These are phyloP conservation scores for Centroberyx gerrardi DNA, from an alignment of 2,797 vertebrate genomes.

Conservation along the genomic window DNA sequence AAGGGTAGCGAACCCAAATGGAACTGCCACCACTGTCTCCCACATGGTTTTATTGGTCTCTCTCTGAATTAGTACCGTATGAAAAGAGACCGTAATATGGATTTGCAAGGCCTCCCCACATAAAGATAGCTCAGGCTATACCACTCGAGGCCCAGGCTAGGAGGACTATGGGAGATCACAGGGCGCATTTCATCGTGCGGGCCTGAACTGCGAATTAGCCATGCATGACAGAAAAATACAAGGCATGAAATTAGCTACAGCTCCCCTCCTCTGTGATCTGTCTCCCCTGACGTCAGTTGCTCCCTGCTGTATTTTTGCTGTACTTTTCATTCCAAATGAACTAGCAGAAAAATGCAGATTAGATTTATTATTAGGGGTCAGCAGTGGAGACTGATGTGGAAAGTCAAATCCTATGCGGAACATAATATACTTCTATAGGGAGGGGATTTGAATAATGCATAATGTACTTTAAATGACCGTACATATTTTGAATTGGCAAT, in stretches of 20 bases:
- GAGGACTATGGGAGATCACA: constrained; percentile 63
- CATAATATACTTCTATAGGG: constrained; percentile 37
- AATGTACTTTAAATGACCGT: constrained; percentile 44
- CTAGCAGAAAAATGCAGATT: constrained; percentile 66
- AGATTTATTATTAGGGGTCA: constrained; percentile 59
- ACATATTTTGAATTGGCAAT: constrained; percentile 33
- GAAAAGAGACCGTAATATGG: constrained; percentile 68
- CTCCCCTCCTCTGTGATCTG: constrained; percentile 68
- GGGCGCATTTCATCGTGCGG: constrained; percentile 59
- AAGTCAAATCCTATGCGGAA: constrained; percentile 14
- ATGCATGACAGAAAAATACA: constrained; percentile 78
- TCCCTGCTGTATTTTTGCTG: constrained; percentile 44
- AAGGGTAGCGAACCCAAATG: constrained; percentile 73
- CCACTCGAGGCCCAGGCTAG: constrained; percentile 25
- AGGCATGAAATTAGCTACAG: constrained; percentile 82
- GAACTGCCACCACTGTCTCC: constrained; percentile 72
- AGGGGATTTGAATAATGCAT: constrained; percentile 5
- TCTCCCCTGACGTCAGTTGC: constrained; percentile 51
- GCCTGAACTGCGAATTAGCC: constrained; percentile 70
- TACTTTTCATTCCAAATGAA: constrained; percentile 67
- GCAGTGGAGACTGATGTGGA: constrained; percentile 26
- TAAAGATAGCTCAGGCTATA: constrained; percentile 52
- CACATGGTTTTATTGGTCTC: constrained; percentile 65
- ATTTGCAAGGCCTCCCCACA: constrained; percentile 58
- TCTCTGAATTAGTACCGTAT: constrained; percentile 65